Evolutionary conservation across 2,888 invertebrate genomes (phyloP).

Genomic region (Adelognathus sp.): DNA sequence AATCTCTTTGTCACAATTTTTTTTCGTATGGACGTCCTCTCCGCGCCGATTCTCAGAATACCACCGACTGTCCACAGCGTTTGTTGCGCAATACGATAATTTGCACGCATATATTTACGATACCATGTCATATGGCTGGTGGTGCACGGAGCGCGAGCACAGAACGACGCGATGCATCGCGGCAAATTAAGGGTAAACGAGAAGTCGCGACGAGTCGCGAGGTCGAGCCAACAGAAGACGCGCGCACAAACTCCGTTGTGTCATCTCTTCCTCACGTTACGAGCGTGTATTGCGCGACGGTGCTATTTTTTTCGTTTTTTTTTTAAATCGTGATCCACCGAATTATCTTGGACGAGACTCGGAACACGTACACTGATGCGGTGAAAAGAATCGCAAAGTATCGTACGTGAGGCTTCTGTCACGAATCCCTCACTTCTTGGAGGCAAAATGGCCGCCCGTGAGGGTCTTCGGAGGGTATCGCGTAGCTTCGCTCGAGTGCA

Average conservation of each 20-base stretch:
- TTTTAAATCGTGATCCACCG: constrained; percentile 39
- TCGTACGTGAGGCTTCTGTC: constrained; percentile 12
- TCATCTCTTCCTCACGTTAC: constrained; percentile 8
- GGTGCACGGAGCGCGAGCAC: constrained; percentile 8
- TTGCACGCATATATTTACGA: constrained; percentile 55
- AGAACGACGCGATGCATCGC: constrained; percentile 56
- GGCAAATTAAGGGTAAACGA: constrained; percentile 60
- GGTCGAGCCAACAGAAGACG: constrained; percentile 46
- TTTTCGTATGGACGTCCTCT: neutral
- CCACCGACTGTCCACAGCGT: neutral
- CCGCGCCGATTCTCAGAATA: neutral
- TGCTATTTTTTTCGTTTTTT: neutral
- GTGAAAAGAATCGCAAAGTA: neutral
- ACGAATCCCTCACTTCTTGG: constrained; percentile 18
- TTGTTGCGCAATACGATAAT: constrained; percentile 27
- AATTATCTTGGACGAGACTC: constrained; percentile 33
- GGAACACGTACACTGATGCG: neutral
- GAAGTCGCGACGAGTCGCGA: constrained; percentile 53
- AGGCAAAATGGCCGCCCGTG: constrained; percentile 39
- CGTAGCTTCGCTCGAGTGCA: neutral
- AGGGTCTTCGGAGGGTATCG: neutral
- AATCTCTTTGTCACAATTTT: neutral
- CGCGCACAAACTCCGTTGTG: neutral
- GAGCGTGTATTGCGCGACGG: constrained; percentile 1
- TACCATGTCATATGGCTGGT: neutral